Base-by-base conservation (phyloP, 2,797 vertebrate species). In the Sebastes minor region DNA sequence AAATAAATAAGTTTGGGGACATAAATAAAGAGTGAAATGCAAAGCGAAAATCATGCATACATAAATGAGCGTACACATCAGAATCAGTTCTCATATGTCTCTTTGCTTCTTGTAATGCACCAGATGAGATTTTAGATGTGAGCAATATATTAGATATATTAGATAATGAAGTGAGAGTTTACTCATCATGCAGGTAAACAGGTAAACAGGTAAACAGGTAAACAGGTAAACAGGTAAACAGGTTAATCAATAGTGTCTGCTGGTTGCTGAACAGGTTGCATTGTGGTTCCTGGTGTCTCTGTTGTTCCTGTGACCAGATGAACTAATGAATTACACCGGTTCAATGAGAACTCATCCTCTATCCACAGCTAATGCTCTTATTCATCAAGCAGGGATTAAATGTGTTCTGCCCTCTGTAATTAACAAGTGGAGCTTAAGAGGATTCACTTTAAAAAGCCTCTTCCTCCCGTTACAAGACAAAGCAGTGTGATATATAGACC, bases 381-480 rank as follows among this genome's bases (percentile, higher is more conserved):
- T 93, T 94, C 91, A 94, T 94, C 91, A 94, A 83, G 89, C 86
- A 73, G 64, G 90, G 91, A 94, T 95, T 94, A 94, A 90, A 89
- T 71, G 62, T 85, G 82, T 89, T 88, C 78, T 89, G 72, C 83
- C 81, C 74, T 76, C 80, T 88, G 90, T 94, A 94, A 94, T 94
- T 94, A 93, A 91, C 90, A 85, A 90, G 88, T 68, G 71, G 74
- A 82, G 89, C 85, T 91, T 91, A 88, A 76, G 73, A 82, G 87
- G 90, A 89, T 89, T 91, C 81, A 70, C 33, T 77, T 83, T 80
- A 82, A 90, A 91, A 89, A 82, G 12, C 67, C 57, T n/a, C 23
- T 76, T 78, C 75, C 81, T 68, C 70, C 72, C 62, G 57, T 74
- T 69, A 86, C 80, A 80, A 86, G 28, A 76, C 59, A 71, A 83